Evolutionary conservation across 1,140 invertebrate genomes (phyloP).

Genomic region (Papilio aristodemus): DNA sequence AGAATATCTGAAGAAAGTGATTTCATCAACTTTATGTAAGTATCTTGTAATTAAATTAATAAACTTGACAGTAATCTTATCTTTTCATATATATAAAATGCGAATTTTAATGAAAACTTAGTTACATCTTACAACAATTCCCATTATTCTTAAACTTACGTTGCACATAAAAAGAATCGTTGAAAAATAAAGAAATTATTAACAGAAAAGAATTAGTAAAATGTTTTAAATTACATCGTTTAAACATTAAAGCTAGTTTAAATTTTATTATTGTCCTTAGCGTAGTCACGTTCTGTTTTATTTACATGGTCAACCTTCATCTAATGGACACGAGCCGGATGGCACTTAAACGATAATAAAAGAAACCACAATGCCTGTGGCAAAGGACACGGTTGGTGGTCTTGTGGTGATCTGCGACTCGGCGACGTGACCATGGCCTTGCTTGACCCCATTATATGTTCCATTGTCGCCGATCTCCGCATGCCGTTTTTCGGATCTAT

Average conservation of each 20-base stretch:
- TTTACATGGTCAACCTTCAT: slow-evolving; percentile 9
- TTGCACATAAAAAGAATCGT: no score
- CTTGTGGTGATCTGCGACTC: slow-evolving; percentile 4
- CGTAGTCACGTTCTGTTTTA: slow-evolving; percentile 7
- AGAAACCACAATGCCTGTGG: slow-evolving; percentile 10
- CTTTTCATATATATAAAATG: no score
- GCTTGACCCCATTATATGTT: slow-evolving; percentile 14
- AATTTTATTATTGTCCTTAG: slow-evolving; percentile 5
- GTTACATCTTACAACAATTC: no score
- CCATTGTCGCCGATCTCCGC: slow-evolving; percentile 23
- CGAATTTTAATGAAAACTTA: no score
- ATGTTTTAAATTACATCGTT: not conserved
- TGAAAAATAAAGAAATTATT: no score
- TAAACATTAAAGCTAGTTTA: not conserved
- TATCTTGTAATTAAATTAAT: no score
- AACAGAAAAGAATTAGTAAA: not conserved
- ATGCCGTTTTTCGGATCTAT: not conserved
- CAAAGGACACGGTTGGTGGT: slow-evolving; percentile 27
- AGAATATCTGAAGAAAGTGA: not conserved
- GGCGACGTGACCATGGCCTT: slow-evolving; percentile 14
- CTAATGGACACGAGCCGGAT: slow-evolving; percentile 1
- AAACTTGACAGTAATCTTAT: no score
- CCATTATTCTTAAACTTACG: no score
- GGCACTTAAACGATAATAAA: slow-evolving; percentile 22
- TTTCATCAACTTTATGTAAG: not conserved